Conservation (phyloP, 2,797 vertebrate genomes). For the Mormyrus hasselquistii region DNA sequence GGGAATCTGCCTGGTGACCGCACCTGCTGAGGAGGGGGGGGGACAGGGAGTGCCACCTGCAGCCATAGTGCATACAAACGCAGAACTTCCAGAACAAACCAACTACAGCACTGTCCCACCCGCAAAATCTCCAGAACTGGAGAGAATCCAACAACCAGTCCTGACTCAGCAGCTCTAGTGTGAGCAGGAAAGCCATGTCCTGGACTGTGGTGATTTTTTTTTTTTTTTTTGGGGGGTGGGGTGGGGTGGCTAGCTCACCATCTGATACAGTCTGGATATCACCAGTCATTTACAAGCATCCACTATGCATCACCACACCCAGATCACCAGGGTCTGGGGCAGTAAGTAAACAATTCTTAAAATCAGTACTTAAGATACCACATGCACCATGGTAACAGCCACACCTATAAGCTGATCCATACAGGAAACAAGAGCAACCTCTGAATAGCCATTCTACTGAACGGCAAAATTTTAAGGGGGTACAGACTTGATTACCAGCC, state of each 20-base stretch:
- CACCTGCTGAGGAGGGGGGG: constrained; percentile 43
- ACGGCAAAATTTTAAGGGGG: neutral
- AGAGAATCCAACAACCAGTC: constrained; percentile 73
- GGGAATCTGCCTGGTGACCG: constrained; percentile 64
- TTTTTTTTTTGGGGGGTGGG: no score
- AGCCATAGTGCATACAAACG: constrained; percentile 13
- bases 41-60: constrained; percentile 22
- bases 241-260: constrained; percentile 14
- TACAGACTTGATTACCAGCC: neutral
- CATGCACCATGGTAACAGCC: neutral
- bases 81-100: constrained; percentile 56
- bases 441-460: neutral
- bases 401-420: neutral
- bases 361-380: neutral
- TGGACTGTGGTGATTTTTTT: neutral
- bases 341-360: neutral
- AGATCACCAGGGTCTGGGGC: neutral
- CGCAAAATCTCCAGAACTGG: constrained; percentile 66
- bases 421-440: neutral
- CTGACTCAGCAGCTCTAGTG: constrained; percentile 74
- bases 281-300: neutral
- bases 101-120: constrained; percentile 58
- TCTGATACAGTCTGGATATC: constrained; percentile 29
- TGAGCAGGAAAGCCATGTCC: constrained; percentile 35
- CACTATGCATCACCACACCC: neutral